Evolutionary conservation across 1,140 invertebrate species (phyloP), one percentile per base, ranked within the genome.

Genomic region (Odontomachus brunneus): DNA sequence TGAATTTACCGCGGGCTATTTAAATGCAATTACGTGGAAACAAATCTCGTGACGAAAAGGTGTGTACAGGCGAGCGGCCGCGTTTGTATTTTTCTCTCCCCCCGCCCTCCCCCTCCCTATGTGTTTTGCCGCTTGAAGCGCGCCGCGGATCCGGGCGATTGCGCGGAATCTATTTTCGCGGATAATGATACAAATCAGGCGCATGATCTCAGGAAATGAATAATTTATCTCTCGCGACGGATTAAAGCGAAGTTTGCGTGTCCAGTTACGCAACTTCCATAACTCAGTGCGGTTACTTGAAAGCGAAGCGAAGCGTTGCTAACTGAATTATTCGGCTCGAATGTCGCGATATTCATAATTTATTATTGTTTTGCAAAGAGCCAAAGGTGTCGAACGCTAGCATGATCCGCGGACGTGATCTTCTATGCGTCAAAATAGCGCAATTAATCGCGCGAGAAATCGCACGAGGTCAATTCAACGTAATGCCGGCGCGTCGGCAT

Each of bases 391-490:
- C 49, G 26, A 48, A 26, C 15, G 66, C 71, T 44, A 57, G 44
- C n/a, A 5, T 7, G 38, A 7, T 0, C 22, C 5, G 17, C 51
- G 19, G 44, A 44, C 51, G 65, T 59, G 65, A 80, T 80, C 33
- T 57, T 9, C 22, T 65, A 44, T 44, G 15, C 22, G n/a, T 9
- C 24, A 71, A 44, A 33, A 71, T 80, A 51, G 65, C n/a, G n/a
- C 65, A 48, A 80, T 71, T 48, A 71, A 57, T 80, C 75, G 65
- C 65, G 14, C 44, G 15, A n/a, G 48, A 80, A 71, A 44, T 7
- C 65, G 38, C 69, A 55, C 17, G 24, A 48, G 48, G 44, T 57
- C 22, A 51, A 44, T 19, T 53, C 2, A 69, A n/a, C n/a, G n/a
- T n/a, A 55, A 33, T 3, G 29, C 5, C 5, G 29, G 38, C 38